Conservation (phyloP, 1,140 invertebrate species). For the Trichoplusia ni region DNA sequence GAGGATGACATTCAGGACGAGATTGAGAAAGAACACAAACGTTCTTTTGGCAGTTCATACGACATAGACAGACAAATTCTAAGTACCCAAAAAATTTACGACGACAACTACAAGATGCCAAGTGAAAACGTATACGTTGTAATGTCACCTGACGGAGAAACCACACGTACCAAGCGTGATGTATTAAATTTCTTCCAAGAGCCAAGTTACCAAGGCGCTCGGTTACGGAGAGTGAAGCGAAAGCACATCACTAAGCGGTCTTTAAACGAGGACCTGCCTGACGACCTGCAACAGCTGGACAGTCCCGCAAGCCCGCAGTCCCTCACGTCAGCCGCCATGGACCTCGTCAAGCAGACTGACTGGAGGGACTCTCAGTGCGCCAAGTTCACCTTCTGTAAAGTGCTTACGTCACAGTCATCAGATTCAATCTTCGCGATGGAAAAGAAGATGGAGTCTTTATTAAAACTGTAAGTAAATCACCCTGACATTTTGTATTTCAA, state of each 20-base stretch:
- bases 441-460: constrained; percentile 87
- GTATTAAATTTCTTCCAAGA: constrained; percentile 52
- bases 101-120: constrained; percentile 80
- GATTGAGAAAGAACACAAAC: constrained; percentile 82
- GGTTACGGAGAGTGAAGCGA: constrained; percentile 50
- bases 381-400: constrained; percentile 88
- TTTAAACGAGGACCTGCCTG: constrained; percentile 72
- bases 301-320: constrained; percentile 66
- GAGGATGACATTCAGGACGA: constrained; percentile 70
- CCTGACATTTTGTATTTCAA: not conserved
- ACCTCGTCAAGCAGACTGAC: constrained; percentile 78
- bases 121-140: constrained; percentile 78
- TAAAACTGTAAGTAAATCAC: constrained; percentile 88
- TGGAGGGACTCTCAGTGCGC: constrained; percentile 89
- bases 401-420: constrained; percentile 84
- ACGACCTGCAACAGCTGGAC: constrained; percentile 82
- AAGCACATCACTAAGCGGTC: constrained; percentile 60
- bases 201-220: constrained; percentile 43
- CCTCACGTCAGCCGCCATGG: constrained; percentile 62
- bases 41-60: constrained; percentile 76
- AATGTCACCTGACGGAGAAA: constrained; percentile 69
- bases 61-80: constrained; percentile 76
- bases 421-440: constrained; percentile 88
- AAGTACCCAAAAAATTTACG: constrained; percentile 71
- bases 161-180: constrained; percentile 61